Conservation (phyloP, 1,140 invertebrate species). For the Pentalonia nigronervosa region DNA sequence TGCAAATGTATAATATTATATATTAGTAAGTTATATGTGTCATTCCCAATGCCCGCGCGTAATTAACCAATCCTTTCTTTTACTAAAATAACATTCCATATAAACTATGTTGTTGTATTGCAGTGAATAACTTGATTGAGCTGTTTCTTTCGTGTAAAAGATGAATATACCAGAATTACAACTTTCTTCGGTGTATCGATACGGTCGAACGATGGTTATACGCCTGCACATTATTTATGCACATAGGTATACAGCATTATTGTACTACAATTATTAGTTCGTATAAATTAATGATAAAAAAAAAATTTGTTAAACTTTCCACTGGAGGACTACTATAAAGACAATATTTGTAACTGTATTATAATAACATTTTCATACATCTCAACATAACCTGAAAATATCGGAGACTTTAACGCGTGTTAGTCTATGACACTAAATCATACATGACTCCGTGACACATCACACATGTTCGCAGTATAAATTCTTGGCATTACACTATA, state of each 20-base stretch:
- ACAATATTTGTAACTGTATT: neutral
- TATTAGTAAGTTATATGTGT: neutral
- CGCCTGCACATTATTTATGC: neutral
- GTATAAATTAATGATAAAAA: neutral
- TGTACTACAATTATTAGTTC: neutral
- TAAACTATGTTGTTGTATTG: neutral
- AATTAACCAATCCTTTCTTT: slow-evolving; percentile 9
- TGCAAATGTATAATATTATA: neutral
- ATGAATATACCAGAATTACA: slow-evolving; percentile 22
- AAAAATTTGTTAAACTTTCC: neutral
- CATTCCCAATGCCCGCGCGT: neutral
- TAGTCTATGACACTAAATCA: neutral
- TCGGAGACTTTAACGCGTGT: neutral
- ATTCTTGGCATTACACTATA: neutral
- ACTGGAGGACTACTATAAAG: neutral
- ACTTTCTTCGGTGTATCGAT: neutral
- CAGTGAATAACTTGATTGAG: neutral
- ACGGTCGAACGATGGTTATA: neutral
- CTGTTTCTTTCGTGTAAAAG: neutral
- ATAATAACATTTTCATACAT: neutral
- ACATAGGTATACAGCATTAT: neutral
- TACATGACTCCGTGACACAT: neutral
- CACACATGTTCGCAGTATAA: neutral
- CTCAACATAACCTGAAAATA: neutral
- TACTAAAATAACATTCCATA: slow-evolving; percentile 13